A percentile compares a stretch with the other conserved stretches of the same genome.
These are phyloP conservation scores for Capitulum mitella DNA, from an alignment of 2,888 invertebrate genomes.

Conservation along the genomic window DNA sequence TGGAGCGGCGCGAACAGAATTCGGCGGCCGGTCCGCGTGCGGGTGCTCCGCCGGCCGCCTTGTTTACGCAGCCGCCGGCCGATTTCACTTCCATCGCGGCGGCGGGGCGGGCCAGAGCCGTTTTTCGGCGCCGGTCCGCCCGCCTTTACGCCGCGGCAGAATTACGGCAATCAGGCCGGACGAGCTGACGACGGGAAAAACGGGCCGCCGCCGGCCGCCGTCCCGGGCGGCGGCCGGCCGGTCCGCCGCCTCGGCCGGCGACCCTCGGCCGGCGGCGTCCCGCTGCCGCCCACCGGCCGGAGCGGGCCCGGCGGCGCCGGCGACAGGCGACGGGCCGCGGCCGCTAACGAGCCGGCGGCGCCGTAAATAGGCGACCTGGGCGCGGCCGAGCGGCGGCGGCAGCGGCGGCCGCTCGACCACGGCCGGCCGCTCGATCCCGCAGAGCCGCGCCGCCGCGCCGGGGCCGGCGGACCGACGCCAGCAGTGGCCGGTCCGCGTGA, in stretches of 20 bases:
- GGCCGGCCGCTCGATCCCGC: too few relatives aligned
- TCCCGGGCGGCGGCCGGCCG: background rate
- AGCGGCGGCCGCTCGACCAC: too few relatives aligned
- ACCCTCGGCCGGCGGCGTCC: background rate
- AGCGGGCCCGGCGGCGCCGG: background rate
- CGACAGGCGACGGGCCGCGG: too few relatives aligned
- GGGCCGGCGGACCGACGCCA: too few relatives aligned
- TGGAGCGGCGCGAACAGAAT: too few relatives aligned
- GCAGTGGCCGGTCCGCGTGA: too few relatives aligned
- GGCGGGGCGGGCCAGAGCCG: background rate
- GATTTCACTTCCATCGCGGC: conserved; percentile 13
- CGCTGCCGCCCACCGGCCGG: background rate
- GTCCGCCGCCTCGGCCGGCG: background rate
- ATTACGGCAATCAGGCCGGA: background rate
- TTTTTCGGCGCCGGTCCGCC: background rate
- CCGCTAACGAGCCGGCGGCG: too few relatives aligned
- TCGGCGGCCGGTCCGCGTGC: too few relatives aligned
- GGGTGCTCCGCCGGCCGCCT: too few relatives aligned
- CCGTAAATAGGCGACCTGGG: too few relatives aligned
- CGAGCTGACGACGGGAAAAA: background rate
- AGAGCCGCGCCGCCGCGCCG: too few relatives aligned
- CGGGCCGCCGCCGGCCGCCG: background rate
- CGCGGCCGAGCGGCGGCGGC: too few relatives aligned
- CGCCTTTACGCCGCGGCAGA: background rate
- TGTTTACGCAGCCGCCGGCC: background rate